phyloP scores from a whole-genome alignment of 2,113 vertebrate genomes.

The Ancistrus triradiatus region DNA sequence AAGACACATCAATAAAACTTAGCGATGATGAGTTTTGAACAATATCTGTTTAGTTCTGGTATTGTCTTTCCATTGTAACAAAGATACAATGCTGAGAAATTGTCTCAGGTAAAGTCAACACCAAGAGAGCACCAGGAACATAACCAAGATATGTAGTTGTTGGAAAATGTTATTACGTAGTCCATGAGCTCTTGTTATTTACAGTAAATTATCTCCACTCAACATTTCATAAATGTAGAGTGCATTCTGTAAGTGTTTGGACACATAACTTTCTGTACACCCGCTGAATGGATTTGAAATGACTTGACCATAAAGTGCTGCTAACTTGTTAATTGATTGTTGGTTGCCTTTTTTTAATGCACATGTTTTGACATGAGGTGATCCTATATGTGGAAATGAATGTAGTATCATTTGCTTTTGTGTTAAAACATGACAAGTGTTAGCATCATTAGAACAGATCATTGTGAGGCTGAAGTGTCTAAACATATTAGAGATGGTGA shows the following conservation, averaged over 20 bases:
- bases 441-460: too few species aligned
- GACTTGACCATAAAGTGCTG: neutral
- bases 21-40: constrained; percentile 67
- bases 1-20: constrained; percentile 14
- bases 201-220: neutral
- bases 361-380: too few species aligned
- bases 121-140: neutral
- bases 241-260: neutral
- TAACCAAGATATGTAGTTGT: too few species aligned
- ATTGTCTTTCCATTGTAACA: neutral
- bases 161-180: too few species aligned
- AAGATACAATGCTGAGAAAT: neutral
- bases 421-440: too few species aligned
- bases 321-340: too few species aligned
- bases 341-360: too few species aligned
- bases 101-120: neutral
- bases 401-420: too few species aligned
- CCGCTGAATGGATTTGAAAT: neutral
- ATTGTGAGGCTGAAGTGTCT: too few species aligned
- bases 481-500: too few species aligned
- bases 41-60: neutral
- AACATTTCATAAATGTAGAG: neutral
- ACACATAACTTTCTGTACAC: neutral
- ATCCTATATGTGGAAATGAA: too few species aligned
- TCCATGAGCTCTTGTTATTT: too few species aligned